A percentile compares a stretch with the other conserved stretches of the same genome.
Evolutionary conservation across 2,113 vertebrate genomes (phyloP).

Genomic region (Neopipo cinnamomea): DNA sequence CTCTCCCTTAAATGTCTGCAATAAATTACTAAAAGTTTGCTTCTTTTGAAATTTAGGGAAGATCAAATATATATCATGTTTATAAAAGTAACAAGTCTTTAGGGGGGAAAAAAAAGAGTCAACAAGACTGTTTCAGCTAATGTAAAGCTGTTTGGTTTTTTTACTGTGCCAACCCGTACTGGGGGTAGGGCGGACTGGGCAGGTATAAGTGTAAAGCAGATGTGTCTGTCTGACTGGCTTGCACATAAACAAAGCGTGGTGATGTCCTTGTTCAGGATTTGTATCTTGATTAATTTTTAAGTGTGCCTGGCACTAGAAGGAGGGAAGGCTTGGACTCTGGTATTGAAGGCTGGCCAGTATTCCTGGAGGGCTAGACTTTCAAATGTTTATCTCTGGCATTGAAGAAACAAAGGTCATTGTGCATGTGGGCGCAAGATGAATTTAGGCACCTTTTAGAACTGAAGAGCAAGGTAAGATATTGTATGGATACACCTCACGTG

Average conservation of each 20-base stretch:
- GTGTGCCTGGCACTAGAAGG: not conserved
- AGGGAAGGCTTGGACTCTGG: not conserved
- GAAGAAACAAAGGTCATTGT: not conserved
- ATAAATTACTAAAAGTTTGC: not conserved
- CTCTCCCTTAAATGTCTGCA: not conserved
- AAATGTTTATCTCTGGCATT: not conserved
- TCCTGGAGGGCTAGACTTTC: not conserved
- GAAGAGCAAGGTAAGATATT: not conserved
- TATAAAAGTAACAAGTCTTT: not conserved
- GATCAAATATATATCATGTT: not conserved
- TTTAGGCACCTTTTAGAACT: not conserved
- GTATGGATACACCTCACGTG: not conserved
- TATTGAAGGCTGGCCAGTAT: not conserved
- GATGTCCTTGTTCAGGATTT: not conserved
- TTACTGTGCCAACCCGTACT: not conserved
- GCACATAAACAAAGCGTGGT: not conserved
- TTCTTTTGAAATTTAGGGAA: not conserved
- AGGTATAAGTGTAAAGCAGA: not conserved
- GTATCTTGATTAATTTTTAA: not conserved
- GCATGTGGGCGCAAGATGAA: not conserved
- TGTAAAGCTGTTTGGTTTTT: not conserved
- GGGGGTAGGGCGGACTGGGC: rapidly evolving
- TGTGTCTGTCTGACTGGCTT: not conserved
- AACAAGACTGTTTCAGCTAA: not conserved
- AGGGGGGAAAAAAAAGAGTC: not conserved